Evolutionary conservation across 2,888 invertebrate genomes (phyloP), one percentile per base, ranked within the genome.

Genomic region (Gastracanthus pulcherrimus): DNA sequence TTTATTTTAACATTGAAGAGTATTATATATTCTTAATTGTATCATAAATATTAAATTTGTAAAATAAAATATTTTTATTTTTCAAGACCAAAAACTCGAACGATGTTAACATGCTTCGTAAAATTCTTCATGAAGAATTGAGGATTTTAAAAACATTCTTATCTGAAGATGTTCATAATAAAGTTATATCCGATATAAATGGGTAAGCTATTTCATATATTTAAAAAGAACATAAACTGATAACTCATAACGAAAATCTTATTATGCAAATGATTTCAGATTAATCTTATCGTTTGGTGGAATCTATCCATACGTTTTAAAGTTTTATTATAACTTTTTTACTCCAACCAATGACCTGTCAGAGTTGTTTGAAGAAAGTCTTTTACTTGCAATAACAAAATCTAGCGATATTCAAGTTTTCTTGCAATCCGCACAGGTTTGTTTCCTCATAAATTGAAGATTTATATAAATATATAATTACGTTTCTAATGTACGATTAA

Each of bases 81-180:
- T 90, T 91, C 78, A 84, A 92, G 92, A 89, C 90, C 1, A 89
- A 91, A 84, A 83, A 89, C 81, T 92, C 89, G 80, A 87, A 86
- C 48, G 86, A 87, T 67, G 88, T 92, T 19, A 84, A 82, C 79
- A 38, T 84, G 85, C 76, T 89, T 83, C 82, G 88, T 82, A 60
- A 84, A 74, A 85, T 84, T 62, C 85, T 90, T 36, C 86, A 89
- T 84, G 79, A 84, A 66, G 89, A 89, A 86, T 83, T 92, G 26
- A 86, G 87, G 82, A 81, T 80, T 23, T 82, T 90, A 31, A 82
- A 89, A 67, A 84, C 86, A 51, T 85, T 83, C 48, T 77, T 89
- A 41, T 85, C 87, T 74, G 80, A 85, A 62, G 84, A 86, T 41
- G 86, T 86, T 6, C 81, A 84, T 70, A 64, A 81, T 31, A 84